phyloP scores from a whole-genome alignment of 1,140 invertebrate species.

The Eumeta japonica region DNA sequence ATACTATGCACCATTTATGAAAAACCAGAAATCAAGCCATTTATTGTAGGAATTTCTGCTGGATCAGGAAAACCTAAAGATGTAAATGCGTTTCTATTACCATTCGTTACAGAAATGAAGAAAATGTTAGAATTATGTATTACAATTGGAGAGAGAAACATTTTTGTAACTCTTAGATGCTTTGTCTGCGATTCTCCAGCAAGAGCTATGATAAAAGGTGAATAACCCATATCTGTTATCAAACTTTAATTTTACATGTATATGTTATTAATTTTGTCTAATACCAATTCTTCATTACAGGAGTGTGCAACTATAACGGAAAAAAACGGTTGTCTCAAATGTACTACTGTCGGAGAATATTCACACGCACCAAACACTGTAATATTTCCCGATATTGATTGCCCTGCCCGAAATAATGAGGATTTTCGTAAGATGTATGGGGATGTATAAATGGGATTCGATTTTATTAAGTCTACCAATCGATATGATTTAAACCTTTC shows the following conservation, averaged over 20 bases:
- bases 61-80: conserved; percentile 2
- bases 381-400: conserved; percentile 12
- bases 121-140: neutral
- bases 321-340: conserved; percentile 15
- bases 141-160: neutral
- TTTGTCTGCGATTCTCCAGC: conserved; percentile 17
- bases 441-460: conserved; percentile 15
- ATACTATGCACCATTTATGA: neutral
- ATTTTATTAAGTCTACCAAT: conserved; percentile 12
- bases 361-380: conserved; percentile 15
- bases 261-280: too few relatives aligned
- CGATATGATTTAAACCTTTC: conserved; percentile 21
- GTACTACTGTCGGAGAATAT: conserved; percentile 10
- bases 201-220: too few relatives aligned
- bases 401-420: conserved; percentile 11
- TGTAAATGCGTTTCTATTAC: neutral
- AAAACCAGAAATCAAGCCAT: neutral
- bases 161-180: conserved; percentile 3
- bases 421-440: conserved; percentile 12
- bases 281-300: conserved; percentile 5
- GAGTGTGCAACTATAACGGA: conserved; percentile 14
- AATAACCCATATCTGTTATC: too few relatives aligned
- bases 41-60: conserved; percentile 1
- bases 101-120: neutral
- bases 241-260: too few relatives aligned